These are phyloP conservation scores for Rhynchophorus ferrugineus DNA, from an alignment of 1,140 invertebrate species.

Conservation along the genomic window DNA sequence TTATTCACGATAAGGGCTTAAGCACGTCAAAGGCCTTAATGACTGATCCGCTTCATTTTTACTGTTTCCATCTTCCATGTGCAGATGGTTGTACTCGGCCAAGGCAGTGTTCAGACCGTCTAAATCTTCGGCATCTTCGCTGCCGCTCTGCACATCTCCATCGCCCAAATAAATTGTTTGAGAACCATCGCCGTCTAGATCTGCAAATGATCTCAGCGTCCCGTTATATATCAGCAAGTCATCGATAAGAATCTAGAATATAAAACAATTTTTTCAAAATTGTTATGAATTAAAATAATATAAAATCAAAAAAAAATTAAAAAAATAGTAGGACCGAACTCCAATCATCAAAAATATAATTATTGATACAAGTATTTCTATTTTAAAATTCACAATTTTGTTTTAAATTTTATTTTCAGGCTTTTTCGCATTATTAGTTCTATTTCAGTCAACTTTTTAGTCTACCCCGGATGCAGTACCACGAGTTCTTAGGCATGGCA, in stretches of 20 bases:
- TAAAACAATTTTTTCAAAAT: conserved; percentile 11
- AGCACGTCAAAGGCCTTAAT: neutral
- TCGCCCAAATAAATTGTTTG: neutral
- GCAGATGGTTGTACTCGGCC: neutral
- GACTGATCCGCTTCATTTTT: neutral
- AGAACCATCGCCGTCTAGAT: neutral
- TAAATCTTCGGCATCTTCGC: neutral
- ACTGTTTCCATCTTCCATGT: neutral
- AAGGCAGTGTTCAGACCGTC: neutral
- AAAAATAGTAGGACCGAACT: neutral
- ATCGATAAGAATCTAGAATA: conserved; percentile 59
- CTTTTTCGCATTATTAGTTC: too few relatives aligned
- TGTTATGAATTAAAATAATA: neutral
- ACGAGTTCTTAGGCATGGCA: too few relatives aligned
- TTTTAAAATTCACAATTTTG: too few relatives aligned
- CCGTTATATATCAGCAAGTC: conserved; percentile 72
- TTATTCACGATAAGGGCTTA: neutral
- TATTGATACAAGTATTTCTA: too few relatives aligned
- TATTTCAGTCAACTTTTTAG: too few relatives aligned
- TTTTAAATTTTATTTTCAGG: neutral
- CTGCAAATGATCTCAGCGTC: conserved; percentile 43
- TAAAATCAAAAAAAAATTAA: neutral
- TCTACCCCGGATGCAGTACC: too few relatives aligned
- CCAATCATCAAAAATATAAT: too few relatives aligned
- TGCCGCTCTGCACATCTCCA: neutral